phyloP scores from a whole-genome alignment of 1,140 invertebrate species.

The Neodiprion lecontei region DNA sequence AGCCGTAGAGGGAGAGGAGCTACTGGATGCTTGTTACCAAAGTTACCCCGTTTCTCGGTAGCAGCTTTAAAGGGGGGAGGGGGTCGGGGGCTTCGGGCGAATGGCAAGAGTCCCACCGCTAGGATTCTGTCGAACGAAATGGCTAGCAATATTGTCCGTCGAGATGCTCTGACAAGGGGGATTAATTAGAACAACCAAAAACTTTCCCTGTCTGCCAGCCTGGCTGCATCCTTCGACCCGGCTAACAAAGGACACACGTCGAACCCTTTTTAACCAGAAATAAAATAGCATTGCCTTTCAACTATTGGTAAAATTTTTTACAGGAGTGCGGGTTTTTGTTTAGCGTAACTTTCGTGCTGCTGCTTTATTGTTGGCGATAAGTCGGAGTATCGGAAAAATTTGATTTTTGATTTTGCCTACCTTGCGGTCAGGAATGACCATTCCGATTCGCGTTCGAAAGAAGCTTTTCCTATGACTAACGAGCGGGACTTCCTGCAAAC shows the following conservation, averaged over 20 bases:
- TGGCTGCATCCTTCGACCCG: background rate
- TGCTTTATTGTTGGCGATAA: too few species aligned
- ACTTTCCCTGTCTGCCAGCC: background rate
- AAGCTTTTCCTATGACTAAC: background rate
- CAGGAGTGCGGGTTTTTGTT: background rate
- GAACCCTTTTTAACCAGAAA: background rate
- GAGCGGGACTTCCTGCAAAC: background rate
- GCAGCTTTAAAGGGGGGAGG: slow-evolving; percentile 10
- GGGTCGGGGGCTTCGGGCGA: slow-evolving; percentile 37
- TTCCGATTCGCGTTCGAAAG: too few species aligned
- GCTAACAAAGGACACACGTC: background rate
- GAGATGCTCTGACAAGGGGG: slow-evolving; percentile 52
- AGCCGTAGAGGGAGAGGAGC: slow-evolving; percentile 31
- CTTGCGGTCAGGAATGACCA: too few species aligned
- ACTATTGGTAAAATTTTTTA: slow-evolving; percentile 1
- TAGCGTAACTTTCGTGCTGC: too few species aligned
- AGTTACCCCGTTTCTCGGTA: slow-evolving; percentile 55
- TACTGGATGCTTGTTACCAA: slow-evolving; percentile 51
- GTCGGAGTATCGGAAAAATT: too few species aligned
- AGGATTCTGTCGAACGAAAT: slow-evolving; percentile 58
- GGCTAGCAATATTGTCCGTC: slow-evolving; percentile 57
- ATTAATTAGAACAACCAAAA: slow-evolving; percentile 55
- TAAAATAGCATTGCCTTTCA: background rate
- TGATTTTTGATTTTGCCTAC: too few species aligned
- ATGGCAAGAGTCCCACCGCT: slow-evolving; percentile 39